phyloP scores from a whole-genome alignment of 2,888 invertebrate species.

The Stenichneumon culpator region DNA sequence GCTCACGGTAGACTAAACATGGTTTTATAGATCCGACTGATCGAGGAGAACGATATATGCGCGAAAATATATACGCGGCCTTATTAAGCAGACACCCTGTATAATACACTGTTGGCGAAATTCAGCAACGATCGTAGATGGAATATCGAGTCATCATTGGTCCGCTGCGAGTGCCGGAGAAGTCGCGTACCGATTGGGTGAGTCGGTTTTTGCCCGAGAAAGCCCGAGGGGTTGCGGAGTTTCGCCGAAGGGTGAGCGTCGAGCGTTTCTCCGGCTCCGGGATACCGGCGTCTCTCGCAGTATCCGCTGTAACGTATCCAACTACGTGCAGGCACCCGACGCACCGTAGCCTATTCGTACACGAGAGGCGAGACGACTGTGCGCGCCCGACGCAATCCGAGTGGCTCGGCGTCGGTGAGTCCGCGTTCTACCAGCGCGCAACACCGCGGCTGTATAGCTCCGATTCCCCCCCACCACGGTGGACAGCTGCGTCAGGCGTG shows the following conservation, averaged over 20 bases:
- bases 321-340: neutral
- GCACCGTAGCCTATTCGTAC: conserved; percentile 1
- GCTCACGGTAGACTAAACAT: neutral
- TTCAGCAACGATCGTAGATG: conserved; percentile 4
- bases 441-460: conserved; percentile 19
- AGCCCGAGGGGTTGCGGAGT: conserved; percentile 39
- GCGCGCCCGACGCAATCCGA: conserved; percentile 32
- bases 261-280: conserved; percentile 38
- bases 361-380: conserved; percentile 24
- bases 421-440: conserved; percentile 26
- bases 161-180: conserved; percentile 23
- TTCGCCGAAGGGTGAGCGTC: conserved; percentile 35
- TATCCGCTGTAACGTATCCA: neutral
- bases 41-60: too few relatives aligned
- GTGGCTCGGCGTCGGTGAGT: conserved; percentile 48
- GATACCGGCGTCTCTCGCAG: conserved; percentile 3
- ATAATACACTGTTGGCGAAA: conserved; percentile 5
- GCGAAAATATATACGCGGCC: neutral
- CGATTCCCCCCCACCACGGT: conserved; percentile 65
- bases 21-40: neutral
- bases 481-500: conserved; percentile 83
- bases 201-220: conserved; percentile 13
- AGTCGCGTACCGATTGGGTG: conserved; percentile 43
- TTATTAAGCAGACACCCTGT: conserved; percentile 7
- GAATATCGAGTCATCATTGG: conserved; percentile 46